Percentiles rank a stretch among this genome's conserved stretches.
phyloP scores from a whole-genome alignment of 2,888 invertebrate species.

The Standfussiana lucernea region DNA sequence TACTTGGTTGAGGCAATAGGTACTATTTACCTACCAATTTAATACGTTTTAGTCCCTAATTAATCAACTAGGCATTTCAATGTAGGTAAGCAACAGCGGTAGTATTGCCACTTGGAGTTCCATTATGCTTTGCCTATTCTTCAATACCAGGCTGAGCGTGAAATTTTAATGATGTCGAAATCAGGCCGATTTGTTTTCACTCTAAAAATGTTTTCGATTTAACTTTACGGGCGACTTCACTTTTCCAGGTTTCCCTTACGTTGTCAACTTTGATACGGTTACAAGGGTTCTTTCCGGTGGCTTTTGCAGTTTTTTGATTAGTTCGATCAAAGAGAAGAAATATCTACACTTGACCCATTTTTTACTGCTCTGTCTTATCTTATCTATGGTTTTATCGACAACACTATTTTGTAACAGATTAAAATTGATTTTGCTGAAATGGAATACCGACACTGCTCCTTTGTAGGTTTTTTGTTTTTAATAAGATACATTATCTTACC shows the following conservation, averaged over 20 bases:
- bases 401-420: background rate
- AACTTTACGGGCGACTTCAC: slow-evolving; percentile 52
- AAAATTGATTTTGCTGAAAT: background rate
- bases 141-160: slow-evolving; percentile 63
- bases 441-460: background rate
- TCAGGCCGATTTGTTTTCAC: slow-evolving; percentile 66
- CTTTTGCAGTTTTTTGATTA: slow-evolving; percentile 10
- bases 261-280: slow-evolving; percentile 46
- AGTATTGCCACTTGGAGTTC: slow-evolving; percentile 38
- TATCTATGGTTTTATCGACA: background rate
- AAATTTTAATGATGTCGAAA: slow-evolving; percentile 73
- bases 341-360: background rate
- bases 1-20: background rate
- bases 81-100: slow-evolving; percentile 23
- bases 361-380: background rate
- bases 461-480: background rate
- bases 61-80: slow-evolving; percentile 17
- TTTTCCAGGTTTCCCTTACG: slow-evolving; percentile 33
- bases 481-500: slow-evolving; percentile 72
- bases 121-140: slow-evolving; percentile 56
- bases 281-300: slow-evolving; percentile 14
- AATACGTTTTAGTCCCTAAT: background rate
- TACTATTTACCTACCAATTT: background rate
- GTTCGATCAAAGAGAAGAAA: slow-evolving; percentile 2
- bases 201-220: slow-evolving; percentile 60